A percentile compares a stretch with the other conserved stretches of the same genome.
Conservation (phyloP, 2,797 vertebrate species). For the Arctocebus calabarensis region DNA sequence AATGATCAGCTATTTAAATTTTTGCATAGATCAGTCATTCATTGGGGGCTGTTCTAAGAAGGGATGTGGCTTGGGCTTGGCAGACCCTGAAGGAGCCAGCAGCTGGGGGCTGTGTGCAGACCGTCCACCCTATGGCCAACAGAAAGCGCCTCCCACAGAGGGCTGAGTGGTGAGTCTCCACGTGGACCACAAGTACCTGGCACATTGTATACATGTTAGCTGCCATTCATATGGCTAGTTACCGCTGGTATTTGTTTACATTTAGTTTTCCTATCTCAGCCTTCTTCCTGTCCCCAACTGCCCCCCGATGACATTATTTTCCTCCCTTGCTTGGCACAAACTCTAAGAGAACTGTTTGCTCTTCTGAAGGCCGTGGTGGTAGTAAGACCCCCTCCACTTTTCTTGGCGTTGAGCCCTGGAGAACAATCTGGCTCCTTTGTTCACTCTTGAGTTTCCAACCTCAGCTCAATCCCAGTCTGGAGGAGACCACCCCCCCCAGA, state of each 20-base stretch:
- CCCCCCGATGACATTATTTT: neutral
- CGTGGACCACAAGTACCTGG: neutral
- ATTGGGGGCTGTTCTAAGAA: neutral
- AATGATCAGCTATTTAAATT: neutral
- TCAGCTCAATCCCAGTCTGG: neutral
- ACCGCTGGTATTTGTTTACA: neutral
- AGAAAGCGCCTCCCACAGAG: neutral
- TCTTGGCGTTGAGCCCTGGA: neutral
- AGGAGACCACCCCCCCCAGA: neutral
- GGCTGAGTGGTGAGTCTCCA: neutral
- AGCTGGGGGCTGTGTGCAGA: neutral
- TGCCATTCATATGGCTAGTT: neutral
- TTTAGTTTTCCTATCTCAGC: neutral
- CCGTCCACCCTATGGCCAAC: neutral
- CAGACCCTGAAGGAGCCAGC: neutral
- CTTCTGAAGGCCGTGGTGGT: neutral
- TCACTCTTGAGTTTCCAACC: slow-evolving; percentile 5
- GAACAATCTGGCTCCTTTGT: neutral
- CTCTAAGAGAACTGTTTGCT: neutral
- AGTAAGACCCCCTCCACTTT: neutral
- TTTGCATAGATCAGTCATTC: neutral
- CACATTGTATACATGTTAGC: neutral
- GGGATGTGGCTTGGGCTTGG: neutral
- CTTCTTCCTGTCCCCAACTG: neutral
- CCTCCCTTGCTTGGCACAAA: neutral